Percentiles rank a stretch among this genome's conserved stretches.
Evolutionary conservation across 2,113 vertebrate genomes (phyloP).

Genomic region (Cryptomyrus ogoouensis): DNA sequence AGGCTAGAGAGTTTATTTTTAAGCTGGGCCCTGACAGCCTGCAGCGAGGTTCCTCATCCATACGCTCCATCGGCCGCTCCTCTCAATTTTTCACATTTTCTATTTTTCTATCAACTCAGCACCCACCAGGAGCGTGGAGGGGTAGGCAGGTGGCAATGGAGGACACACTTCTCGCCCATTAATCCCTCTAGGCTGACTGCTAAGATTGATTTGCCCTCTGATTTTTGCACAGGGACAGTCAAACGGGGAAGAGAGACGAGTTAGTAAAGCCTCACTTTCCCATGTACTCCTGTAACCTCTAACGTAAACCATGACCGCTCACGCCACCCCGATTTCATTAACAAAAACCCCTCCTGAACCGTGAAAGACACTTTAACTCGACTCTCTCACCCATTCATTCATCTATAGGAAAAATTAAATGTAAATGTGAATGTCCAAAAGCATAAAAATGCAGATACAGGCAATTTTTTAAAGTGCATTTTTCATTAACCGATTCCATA

Average conservation of each 20-base stretch:
- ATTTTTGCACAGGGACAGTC: background rate
- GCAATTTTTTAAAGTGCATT: background rate
- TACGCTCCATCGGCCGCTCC: slow-evolving; percentile 47
- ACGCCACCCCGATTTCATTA: slow-evolving; percentile 13
- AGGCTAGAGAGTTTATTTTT: slow-evolving; percentile 21
- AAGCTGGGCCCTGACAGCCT: slow-evolving; percentile 38
- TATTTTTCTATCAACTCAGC: slow-evolving; percentile 17
- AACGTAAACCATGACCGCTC: background rate
- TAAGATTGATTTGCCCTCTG: slow-evolving; percentile 8
- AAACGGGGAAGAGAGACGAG: background rate
- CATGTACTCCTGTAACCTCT: background rate
- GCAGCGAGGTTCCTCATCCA: slow-evolving; percentile 37
- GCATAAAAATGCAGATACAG: background rate
- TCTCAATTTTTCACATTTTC: slow-evolving; percentile 37
- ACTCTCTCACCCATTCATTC: background rate
- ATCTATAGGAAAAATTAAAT: background rate
- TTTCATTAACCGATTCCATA: background rate
- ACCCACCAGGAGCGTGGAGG: slow-evolving; percentile 27
- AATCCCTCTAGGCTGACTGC: slow-evolving; percentile 3
- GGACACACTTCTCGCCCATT: background rate
- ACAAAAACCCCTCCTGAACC: slow-evolving; percentile 4
- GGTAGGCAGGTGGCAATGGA: background rate
- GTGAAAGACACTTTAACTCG: background rate
- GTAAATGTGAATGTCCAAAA: background rate
- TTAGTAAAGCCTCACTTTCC: background rate